Percentiles rank a stretch among this genome's conserved stretches.
Conservation (phyloP, 2,797 vertebrate species). For the Avahi laniger region DNA sequence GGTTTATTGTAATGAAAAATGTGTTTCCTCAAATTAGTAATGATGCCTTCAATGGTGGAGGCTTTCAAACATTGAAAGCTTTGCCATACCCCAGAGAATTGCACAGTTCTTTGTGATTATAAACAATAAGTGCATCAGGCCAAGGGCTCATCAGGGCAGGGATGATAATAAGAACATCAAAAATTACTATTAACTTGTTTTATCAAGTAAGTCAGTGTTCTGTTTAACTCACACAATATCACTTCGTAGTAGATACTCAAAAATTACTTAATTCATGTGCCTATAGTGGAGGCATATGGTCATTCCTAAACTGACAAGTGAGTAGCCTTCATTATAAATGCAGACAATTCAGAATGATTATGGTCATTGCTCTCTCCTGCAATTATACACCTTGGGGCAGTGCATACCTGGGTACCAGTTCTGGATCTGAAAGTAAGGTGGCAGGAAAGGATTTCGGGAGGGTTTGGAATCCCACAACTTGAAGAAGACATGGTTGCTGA, state of each 20-base stretch:
- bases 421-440: neutral
- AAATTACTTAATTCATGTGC: neutral
- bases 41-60: neutral
- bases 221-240: neutral
- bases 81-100: neutral
- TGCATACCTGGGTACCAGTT: neutral
- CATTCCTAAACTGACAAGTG: neutral
- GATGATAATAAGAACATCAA: neutral
- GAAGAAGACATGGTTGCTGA: neutral
- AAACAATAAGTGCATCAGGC: neutral
- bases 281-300: neutral
- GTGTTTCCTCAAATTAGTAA: neutral
- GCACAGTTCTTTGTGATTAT: neutral
- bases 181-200: neutral
- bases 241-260: neutral
- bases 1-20: slow-evolving; percentile 11
- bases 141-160: neutral
- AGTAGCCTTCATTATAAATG: neutral
- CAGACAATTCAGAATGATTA: neutral
- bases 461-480: neutral
- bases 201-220: neutral
- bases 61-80: neutral
- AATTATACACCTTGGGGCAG: neutral
- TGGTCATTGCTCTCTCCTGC: neutral
- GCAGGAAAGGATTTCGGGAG: neutral